Evolutionary conservation across 2,888 invertebrate species (phyloP), one percentile per base, ranked within the genome.

Genomic region (Spialia ferax): DNA sequence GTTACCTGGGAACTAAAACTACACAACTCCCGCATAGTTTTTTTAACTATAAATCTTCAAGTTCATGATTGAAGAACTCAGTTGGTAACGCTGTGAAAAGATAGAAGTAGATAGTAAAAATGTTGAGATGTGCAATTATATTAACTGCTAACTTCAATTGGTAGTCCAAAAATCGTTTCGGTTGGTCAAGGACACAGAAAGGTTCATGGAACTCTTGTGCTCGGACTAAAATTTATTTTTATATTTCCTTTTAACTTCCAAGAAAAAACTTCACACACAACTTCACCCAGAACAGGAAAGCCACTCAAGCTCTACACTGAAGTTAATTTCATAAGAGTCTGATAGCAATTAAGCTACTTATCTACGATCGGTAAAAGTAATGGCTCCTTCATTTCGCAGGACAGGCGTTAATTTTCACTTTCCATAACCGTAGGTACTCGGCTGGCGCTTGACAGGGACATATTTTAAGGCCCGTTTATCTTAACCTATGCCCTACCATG

Each of bases 401-500:
- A 74, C 73, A 75, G 76, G 72, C 75, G 71, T 72, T 78, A 76
- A 78, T 83, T 85, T 79, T 81, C 82, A 77, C 85, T 88, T 87
- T 88, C 85, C 81, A 82, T 74, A 69, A 76, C 76, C 79, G 78
- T 68, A 78, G 78, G 72, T 72, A 70, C 75, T 77, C 82, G 78
- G 76, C 74, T 74, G 71, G 52, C 65, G 65, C 71, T 70, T 69
- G 54, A 29, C 57, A 15, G 48, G 50, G 22, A 56, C 22, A 57
- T 64, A 64, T 57, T 57, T 57, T 35, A 64, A 56, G 26, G 13
- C 60, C 18, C 29, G 67, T 69, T 69, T 65, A 70, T 6, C 42
- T 52, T 52, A 45, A 60, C 42, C 29, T 60, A 13, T 54, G 48
- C 54, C 75, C 73, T 72, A 71, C 69, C 71, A 77, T 78, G 75